Evolutionary conservation across 2,113 vertebrate genomes (phyloP), one percentile per base, ranked within the genome.

Genomic region (Nansenia antarctica): DNA sequence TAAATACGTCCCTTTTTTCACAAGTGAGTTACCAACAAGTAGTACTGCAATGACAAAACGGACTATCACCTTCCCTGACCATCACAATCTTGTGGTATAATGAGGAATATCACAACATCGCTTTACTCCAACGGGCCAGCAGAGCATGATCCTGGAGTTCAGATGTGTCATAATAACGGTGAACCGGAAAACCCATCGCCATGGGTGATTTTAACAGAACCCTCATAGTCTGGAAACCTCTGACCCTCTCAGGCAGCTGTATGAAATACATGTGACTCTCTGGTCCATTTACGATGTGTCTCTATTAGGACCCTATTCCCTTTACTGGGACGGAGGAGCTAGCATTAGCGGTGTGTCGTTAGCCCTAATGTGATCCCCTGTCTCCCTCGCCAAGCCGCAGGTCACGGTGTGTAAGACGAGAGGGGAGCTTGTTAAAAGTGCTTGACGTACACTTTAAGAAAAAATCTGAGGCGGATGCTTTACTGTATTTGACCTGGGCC

Each of bases 141-240:
- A 49, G n/a, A 49, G 45, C 45, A 22, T 49, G n/a, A 49, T 49
- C n/a, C 45, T 15, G 11, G 31, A 54, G 31, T 49, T 27, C 26
- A 39, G 12, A 11, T 68, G 30, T 37, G 58, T 26, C 22, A 39
- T 60, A 49, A 62, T 57, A 62, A 70, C 26, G 9, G 18, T 22
- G 39, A 71, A 66, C 57, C 55, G 45, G 71, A 72, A 77, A 81
- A 74, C 31, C 45, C 42, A 77, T 77, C 22, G 71, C 52, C 67
- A 18, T 32, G 30, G 0, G 12, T 24, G 34, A 22, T 11, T 74
- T 81, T 62, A 37, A 53, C 35, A 3, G 20, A 49, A 53, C 42
- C 49, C 54, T 59, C 54, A 47, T 65, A 63, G 31, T 72, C 65
- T 53, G 58, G 54, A 57, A 12, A 9, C 45, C 15, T 22, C 39